Evolutionary conservation across 2,888 invertebrate species (phyloP).

Genomic region (Leucozona laternaria): DNA sequence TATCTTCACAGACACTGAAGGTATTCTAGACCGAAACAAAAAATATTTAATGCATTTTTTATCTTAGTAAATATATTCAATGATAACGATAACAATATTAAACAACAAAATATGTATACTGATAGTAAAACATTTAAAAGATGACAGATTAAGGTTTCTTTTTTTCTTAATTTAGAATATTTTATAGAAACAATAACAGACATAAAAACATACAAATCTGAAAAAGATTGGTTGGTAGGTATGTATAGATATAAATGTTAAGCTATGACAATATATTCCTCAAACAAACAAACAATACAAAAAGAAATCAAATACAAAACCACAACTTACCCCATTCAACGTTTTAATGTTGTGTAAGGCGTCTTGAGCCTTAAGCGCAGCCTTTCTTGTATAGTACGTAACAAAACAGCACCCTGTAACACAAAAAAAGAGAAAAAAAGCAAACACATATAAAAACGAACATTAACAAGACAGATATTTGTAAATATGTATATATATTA

Average conservation of each 20-base stretch:
- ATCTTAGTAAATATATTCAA: neutral
- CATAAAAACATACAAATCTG: too few species aligned
- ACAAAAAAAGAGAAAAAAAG: constrained; percentile 84
- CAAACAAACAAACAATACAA: neutral
- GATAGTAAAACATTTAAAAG: neutral
- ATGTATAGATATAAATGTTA: neutral
- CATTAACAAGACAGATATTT: constrained; percentile 69
- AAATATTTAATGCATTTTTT: too few species aligned
- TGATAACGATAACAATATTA: neutral
- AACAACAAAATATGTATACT: neutral
- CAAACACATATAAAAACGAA: constrained; percentile 78
- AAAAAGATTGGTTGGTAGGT: neutral
- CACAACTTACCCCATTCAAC: constrained; percentile 94
- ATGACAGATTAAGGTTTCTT: neutral
- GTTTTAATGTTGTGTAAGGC: constrained; percentile 99
- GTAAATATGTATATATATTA: neutral
- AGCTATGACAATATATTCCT: neutral
- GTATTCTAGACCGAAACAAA: too few species aligned
- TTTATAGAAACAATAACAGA: too few species aligned
- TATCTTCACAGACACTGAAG: too few species aligned
- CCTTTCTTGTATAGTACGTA: constrained; percentile 98
- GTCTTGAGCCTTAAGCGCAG: constrained; percentile 99
- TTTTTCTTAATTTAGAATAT: neutral
- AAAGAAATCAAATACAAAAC: neutral
- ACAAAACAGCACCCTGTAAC: constrained; percentile 99